These are phyloP conservation scores for Phaenicophaeus curvirostris DNA, from an alignment of 2,797 vertebrate genomes.

Conservation along the genomic window DNA sequence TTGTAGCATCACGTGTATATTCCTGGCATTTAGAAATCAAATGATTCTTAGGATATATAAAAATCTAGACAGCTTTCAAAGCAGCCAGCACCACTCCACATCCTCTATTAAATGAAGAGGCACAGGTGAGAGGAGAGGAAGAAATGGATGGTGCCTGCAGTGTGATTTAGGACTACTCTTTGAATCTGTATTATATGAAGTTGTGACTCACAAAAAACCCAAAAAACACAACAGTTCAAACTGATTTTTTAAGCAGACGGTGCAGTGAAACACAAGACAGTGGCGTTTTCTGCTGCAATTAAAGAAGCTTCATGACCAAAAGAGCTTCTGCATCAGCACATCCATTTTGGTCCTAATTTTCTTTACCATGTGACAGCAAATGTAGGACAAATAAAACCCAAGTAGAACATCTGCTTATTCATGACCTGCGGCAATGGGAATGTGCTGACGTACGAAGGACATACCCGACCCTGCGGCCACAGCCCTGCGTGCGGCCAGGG, in stretches of 20 bases:
- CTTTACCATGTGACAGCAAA: background rate
- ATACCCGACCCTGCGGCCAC: no score
- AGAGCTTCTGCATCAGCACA: background rate
- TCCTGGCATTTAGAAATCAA: background rate
- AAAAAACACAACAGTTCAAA: background rate
- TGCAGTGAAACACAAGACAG: no score
- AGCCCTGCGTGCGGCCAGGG: no score
- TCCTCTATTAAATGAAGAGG: background rate
- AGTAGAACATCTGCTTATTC: background rate
- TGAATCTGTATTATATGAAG: background rate
- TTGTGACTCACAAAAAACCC: background rate
- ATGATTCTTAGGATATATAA: background rate
- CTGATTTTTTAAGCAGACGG: background rate
- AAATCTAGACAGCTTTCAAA: background rate
- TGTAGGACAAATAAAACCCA: background rate
- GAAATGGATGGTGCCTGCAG: background rate
- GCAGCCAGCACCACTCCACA: background rate
- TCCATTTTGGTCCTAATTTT: background rate
- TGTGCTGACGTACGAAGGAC: no score
- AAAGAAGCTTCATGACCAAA: rapidly evolving
- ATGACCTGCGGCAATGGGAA: background rate
- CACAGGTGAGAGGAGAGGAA: background rate
- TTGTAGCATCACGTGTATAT: background rate
- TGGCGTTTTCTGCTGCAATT: background rate
- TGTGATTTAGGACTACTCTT: background rate